A percentile compares a stretch with the other conserved stretches of the same genome.
Conservation (phyloP, 2,797 vertebrate genomes). For the Coendou prehensilis region DNA sequence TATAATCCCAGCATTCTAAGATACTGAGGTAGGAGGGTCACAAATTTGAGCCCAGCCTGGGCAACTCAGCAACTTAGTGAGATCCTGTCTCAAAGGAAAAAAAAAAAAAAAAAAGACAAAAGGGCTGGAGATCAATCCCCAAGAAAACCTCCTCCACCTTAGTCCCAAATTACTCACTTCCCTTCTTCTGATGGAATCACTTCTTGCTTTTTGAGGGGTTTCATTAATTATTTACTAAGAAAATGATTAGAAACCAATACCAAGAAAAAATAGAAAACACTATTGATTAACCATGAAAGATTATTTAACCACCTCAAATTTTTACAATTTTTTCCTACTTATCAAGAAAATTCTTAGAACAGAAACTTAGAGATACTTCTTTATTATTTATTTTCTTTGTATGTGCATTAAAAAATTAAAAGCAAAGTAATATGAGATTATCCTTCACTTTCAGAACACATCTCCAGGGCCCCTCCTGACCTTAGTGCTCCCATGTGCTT, state of each 20-base stretch:
- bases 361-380: too few species aligned
- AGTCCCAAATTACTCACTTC: neutral
- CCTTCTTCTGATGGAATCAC: neutral
- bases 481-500: neutral
- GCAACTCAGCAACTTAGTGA: neutral
- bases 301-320: neutral
- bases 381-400: neutral
- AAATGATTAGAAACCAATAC: neutral
- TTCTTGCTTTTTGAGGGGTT: neutral
- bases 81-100: neutral
- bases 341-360: neutral
- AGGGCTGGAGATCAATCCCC: neutral
- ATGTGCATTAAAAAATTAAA: neutral
- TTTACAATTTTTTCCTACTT: neutral
- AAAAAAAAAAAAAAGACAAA: neutral
- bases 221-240: neutral
- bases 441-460: neutral
- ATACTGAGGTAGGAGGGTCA: neutral
- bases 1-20: neutral
- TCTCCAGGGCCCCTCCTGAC: neutral
- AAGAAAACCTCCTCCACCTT: neutral
- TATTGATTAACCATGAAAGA: neutral
- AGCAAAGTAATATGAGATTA: neutral
- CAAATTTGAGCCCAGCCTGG: neutral
- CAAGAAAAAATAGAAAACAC: neutral